Conservation (phyloP, 2,113 vertebrate genomes). For the Dunckerocampus dactyliophorus region DNA sequence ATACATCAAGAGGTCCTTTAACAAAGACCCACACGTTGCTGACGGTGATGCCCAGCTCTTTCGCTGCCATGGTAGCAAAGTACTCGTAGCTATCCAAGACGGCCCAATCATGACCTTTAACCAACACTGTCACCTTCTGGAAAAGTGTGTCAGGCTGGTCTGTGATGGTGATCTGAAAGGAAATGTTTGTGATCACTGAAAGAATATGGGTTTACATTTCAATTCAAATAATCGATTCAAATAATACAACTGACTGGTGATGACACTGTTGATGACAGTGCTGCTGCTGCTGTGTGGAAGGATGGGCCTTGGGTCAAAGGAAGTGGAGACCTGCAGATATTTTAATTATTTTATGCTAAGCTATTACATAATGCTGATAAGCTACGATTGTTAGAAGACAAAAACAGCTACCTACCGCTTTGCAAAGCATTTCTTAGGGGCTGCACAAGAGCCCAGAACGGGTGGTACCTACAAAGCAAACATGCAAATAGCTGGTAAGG, state of each 20-base stretch:
- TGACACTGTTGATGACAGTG: constrained; percentile 31
- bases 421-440: constrained; percentile 19
- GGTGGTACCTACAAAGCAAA: constrained; percentile 26
- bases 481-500: neutral
- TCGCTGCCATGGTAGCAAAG: constrained; percentile 85
- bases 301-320: constrained; percentile 27
- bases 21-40: constrained; percentile 82
- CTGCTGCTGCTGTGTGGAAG: constrained; percentile 44
- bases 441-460: constrained; percentile 11
- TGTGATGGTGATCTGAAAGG: constrained; percentile 80
- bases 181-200: neutral
- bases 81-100: constrained; percentile 95
- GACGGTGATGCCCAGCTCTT: constrained; percentile 84
- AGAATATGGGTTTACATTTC: neutral
- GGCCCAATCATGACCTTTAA: constrained; percentile 87
- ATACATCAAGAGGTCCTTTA: neutral
- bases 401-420: constrained; percentile 30
- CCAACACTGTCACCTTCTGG: constrained; percentile 82
- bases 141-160: constrained; percentile 85
- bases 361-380: too few relatives aligned
- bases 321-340: constrained; percentile 31
- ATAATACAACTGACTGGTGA: constrained; percentile 43
- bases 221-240: too few relatives aligned
- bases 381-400: neutral
- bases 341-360: neutral